Base-by-base conservation (phyloP, 2,888 invertebrate species). In the Dendrolimus houi region DNA sequence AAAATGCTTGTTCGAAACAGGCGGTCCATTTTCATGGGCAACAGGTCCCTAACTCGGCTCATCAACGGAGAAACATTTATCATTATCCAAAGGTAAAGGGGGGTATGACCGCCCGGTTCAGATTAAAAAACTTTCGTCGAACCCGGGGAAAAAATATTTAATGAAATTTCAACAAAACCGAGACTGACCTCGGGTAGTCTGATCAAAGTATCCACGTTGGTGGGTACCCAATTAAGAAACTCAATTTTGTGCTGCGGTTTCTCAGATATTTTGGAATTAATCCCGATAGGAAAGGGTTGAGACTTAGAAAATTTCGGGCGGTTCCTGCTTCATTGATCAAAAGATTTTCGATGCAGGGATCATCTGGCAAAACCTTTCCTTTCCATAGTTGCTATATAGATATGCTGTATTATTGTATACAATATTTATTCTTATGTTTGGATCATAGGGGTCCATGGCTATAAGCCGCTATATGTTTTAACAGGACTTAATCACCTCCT, bases 41-140 rank as follows among this genome's bases (percentile, higher is more conserved):
- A 54, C 40, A 47, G 47, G 47, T 47, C 47, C 47, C 47, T 2
- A 47, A 47, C 47, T 47, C 47, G 47, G 47, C 47, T 47, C 47
- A 47, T 47, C 47, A 47, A 47, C 47, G 47, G 47, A 6, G 17
- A 57, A 54, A 57, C 55, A 58, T 58, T 58, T 58, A 58, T 58
- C 53, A 55, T 55, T 58, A 56, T 56, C 47, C 47, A 47, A 47
- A 47, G 58, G 56, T 54, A 58, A 56, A 54, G 55, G 12, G 29
- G 29, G 6, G 29, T 29, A 41, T 41, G 29, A 47, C 54, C 41
- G 42, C 55, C 40, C 41, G 56, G 54, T 54, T 52, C 54, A 60
- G 58, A 60, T 60, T 60, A 60, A 60, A 60, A 60, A 60, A 60
- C 58, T 60, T 60, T 60, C 52, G 53, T 52, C 53, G 53, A 52